Evolutionary conservation across 2,113 vertebrate genomes (phyloP), one percentile per base, ranked within the genome.

Genomic region (Eubucco bourcierii): DNA sequence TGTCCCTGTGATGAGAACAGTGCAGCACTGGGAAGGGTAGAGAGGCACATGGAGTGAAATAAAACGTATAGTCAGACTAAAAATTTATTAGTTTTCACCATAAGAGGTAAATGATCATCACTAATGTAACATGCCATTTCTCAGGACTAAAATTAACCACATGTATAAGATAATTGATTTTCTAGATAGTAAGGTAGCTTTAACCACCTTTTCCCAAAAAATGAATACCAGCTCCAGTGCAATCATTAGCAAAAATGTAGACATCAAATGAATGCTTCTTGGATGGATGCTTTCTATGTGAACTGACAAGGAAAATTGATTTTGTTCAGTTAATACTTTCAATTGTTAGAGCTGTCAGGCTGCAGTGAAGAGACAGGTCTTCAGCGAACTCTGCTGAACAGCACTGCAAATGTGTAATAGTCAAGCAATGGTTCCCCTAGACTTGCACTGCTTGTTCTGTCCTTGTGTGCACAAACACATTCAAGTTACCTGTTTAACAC

Each of bases 11-110:
- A 60, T 41, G 64, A 8, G 53, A 59, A 39, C n/a, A 59, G 29
- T 29, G 52, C 23, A 39, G 16, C 8, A 6, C 8, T 0, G 0
- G 33, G 29, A 33, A n/a, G 15, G 20, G 5, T 46, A 11, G 23
- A 68, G 70, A 72, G 33, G 10, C 11, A 90, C 73, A 47, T 0
- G 2, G 29, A 63, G 37, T 60, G 12, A 63, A 27, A 13, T 33
- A 29, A 52, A 64, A 1, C 3, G 31, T 67, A 16, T 6, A 64
- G 20, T 13, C 19, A 44, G 41, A n/a, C 2, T 52, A 52, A 74
- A 72, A 83, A 46, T 12, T 12, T 7, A 33, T 0, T 39, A 5
- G 10, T 28, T 59, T 88, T 83, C 37, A 64, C 24, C 18, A 34
- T 29, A 71, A 64, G 25, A 71, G 5, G 4, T 50, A 64, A 68